Evolutionary conservation across 2,113 vertebrate genomes (phyloP).

Genomic region (Grammatotria lemairii): DNA sequence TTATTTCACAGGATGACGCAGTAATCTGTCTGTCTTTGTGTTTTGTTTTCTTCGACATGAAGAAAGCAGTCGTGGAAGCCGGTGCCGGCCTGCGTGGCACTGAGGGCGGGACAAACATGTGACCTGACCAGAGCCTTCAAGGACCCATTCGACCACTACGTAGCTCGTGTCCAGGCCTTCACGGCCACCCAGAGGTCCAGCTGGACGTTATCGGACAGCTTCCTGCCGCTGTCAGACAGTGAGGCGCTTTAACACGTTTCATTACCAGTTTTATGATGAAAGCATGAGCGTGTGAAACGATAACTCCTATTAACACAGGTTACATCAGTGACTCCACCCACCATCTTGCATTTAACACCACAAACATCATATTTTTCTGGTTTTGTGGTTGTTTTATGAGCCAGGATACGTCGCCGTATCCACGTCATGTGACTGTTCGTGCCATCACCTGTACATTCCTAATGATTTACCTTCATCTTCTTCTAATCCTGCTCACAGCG

Average conservation of each 20-base stretch:
- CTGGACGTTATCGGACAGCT: constrained; percentile 33
- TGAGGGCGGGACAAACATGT: constrained; percentile 38
- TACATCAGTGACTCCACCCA: background rate
- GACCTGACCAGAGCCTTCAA: constrained; percentile 37
- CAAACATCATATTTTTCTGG: background rate
- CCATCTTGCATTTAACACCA: background rate
- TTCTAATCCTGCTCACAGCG: background rate
- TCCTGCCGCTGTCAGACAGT: constrained; percentile 59
- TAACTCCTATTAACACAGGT: background rate
- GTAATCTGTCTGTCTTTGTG: background rate
- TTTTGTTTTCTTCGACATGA: background rate
- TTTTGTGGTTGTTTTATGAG: background rate
- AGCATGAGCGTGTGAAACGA: background rate
- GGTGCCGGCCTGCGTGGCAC: constrained; percentile 16
- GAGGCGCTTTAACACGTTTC: background rate
- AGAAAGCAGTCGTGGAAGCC: constrained; percentile 36
- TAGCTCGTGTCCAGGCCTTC: constrained; percentile 42
- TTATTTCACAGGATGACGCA: background rate
- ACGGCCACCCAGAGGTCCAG: constrained; percentile 4
- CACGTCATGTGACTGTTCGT: background rate
- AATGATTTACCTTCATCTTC: background rate
- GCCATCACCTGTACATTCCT: background rate
- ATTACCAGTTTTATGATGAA: background rate
- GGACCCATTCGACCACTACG: background rate
- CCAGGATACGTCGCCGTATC: background rate